phyloP scores from a whole-genome alignment of 2,888 invertebrate genomes.

The Ischnura elegans region DNA sequence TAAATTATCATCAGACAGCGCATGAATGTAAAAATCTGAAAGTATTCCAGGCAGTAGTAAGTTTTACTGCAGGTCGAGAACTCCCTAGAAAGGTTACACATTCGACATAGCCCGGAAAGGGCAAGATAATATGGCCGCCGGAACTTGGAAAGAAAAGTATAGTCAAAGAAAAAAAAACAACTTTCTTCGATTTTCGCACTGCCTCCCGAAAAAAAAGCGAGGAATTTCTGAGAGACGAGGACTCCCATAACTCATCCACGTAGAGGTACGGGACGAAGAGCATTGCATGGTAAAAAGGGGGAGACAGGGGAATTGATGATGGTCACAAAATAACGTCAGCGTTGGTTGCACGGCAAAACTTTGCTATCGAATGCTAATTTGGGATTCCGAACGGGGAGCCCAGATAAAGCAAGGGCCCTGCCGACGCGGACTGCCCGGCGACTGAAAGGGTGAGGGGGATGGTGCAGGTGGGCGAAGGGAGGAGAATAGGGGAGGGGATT shows the following conservation, averaged over 20 bases:
- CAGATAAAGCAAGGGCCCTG: neutral
- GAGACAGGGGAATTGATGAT: neutral
- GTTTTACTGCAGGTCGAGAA: too few relatives aligned
- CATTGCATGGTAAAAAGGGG: neutral
- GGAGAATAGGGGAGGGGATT: neutral
- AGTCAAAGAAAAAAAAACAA: too few relatives aligned
- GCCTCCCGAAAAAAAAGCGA: too few relatives aligned
- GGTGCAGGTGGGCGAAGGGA: neutral
- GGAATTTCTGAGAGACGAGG: neutral
- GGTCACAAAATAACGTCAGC: neutral
- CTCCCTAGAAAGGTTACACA: too few relatives aligned
- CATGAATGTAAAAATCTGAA: too few relatives aligned
- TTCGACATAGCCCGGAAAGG: too few relatives aligned
- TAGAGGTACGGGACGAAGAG: neutral
- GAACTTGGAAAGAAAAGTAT: too few relatives aligned
- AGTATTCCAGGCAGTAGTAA: too few relatives aligned
- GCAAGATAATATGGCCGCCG: too few relatives aligned
- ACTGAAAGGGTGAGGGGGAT: neutral
- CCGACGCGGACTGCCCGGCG: neutral
- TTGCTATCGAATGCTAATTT: slow-evolving; percentile 35
- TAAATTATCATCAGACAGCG: too few relatives aligned
- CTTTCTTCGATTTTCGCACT: too few relatives aligned
- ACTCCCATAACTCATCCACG: neutral
- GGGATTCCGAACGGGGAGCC: neutral
- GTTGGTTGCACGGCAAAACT: slow-evolving; percentile 5